phyloP scores from a whole-genome alignment of 2,113 vertebrate species.

The Phalacrocorax aristotelis region DNA sequence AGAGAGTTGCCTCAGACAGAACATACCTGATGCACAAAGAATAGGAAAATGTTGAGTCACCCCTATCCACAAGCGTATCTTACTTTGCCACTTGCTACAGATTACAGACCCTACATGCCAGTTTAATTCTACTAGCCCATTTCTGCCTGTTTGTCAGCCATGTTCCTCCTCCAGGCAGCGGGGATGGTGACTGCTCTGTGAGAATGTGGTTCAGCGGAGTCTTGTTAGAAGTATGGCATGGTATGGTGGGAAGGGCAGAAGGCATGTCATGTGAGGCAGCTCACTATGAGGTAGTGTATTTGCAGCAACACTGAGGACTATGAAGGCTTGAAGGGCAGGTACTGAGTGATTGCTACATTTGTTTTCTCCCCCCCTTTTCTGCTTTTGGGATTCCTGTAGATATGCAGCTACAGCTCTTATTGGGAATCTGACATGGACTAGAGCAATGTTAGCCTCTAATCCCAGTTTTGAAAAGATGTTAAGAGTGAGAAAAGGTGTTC shows the following conservation, averaged over 20 bases:
- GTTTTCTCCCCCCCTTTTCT: neutral
- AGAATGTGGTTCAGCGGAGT: fast-evolving
- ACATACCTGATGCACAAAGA: neutral
- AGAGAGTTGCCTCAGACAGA: neutral
- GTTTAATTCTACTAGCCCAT: neutral
- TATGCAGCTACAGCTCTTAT: neutral
- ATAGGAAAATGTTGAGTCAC: neutral
- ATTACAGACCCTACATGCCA: neutral
- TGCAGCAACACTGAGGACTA: neutral
- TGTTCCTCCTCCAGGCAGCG: fast-evolving
- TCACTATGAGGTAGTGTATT: fast-evolving
- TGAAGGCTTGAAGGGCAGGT: fast-evolving
- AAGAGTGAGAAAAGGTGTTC: neutral
- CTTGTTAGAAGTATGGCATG: neutral
- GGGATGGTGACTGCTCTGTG: neutral
- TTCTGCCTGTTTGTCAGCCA: neutral
- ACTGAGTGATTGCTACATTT: neutral
- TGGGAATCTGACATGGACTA: neutral
- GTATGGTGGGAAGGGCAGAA: neutral
- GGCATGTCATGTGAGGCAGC: neutral
- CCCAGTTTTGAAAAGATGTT: neutral
- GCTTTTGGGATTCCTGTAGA: neutral
- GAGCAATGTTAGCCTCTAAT: neutral
- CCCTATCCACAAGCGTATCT: neutral
- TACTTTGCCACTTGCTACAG: neutral